These are phyloP conservation scores for Phaenicophaeus curvirostris DNA, from an alignment of 2,797 vertebrate genomes.

Conservation along the genomic window DNA sequence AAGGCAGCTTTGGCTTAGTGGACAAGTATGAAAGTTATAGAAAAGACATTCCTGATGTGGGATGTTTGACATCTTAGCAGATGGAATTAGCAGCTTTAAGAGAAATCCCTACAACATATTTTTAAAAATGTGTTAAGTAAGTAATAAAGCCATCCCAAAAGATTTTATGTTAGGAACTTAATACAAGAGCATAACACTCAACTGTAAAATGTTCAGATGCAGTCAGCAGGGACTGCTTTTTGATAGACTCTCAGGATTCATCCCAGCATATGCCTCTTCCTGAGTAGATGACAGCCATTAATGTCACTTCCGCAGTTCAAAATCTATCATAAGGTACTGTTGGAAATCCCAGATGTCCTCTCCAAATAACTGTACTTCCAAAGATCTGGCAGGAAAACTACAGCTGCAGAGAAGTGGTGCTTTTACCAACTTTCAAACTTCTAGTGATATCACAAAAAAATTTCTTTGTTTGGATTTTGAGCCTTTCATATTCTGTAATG, in stretches of 20 bases:
- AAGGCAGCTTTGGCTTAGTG: constrained; percentile 23
- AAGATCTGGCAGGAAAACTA: not conserved
- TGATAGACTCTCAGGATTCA: constrained; percentile 11
- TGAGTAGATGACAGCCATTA: constrained; percentile 13
- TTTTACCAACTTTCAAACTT: not conserved
- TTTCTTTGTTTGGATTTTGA: not conserved
- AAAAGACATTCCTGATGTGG: not conserved
- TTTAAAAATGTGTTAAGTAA: constrained; percentile 12
- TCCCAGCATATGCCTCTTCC: constrained; percentile 29
- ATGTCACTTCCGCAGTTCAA: constrained; percentile 48
- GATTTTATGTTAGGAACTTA: not conserved
- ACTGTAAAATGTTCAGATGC: not conserved
- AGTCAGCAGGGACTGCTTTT: not conserved
- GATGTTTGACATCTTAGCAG: constrained; percentile 2
- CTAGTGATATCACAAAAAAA: not conserved
- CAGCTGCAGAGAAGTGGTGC: not conserved
- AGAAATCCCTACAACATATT: not conserved
- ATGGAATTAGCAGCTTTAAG: constrained; percentile 36
- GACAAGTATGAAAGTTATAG: not conserved
- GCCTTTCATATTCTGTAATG: not conserved
- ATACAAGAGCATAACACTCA: not conserved
- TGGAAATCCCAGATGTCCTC: constrained; percentile 38
- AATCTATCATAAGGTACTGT: not conserved
- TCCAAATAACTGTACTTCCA: constrained; percentile 8
- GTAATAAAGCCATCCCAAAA: constrained; percentile 20